Percentiles rank a stretch among this genome's conserved stretches.
phyloP scores from a whole-genome alignment of 2,888 invertebrate species.

The Anoplius nigerrimus region DNA sequence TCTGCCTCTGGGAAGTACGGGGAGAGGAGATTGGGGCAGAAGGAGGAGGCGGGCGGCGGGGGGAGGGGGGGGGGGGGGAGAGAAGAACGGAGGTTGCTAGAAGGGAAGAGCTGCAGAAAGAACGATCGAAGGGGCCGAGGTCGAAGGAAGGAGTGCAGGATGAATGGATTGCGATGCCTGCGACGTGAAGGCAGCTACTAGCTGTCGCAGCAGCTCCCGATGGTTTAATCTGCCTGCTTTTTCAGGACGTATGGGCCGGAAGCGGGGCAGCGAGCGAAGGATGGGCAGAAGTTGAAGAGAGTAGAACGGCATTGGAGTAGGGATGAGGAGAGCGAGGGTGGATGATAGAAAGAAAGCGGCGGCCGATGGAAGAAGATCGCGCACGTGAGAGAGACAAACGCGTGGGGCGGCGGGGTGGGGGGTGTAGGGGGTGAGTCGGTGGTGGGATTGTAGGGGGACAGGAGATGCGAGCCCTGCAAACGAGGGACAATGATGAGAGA shows the following conservation, averaged over 20 bases:
- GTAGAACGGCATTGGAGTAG: slow-evolving; percentile 8
- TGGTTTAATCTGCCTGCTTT: slow-evolving; percentile 67
- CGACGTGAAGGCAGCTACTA: slow-evolving; percentile 53
- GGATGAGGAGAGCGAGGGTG: slow-evolving; percentile 9
- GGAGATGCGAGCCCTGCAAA: slow-evolving; percentile 34
- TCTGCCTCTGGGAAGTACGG: not conserved
- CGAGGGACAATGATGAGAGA: slow-evolving; percentile 38
- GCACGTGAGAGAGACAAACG: slow-evolving; percentile 14
- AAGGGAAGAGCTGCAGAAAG: not conserved
- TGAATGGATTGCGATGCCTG: slow-evolving; percentile 14
- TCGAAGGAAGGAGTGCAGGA: slow-evolving; percentile 1
- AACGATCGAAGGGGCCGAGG: slow-evolving; percentile 9
- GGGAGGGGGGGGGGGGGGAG: not conserved
- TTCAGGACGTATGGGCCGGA: slow-evolving; percentile 41
- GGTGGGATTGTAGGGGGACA: slow-evolving; percentile 12
- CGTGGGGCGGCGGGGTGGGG: slow-evolving; percentile 30
- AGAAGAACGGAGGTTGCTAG: not conserved
- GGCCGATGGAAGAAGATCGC: slow-evolving; percentile 33
- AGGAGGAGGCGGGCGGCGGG: not conserved
- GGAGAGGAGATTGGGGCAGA: slow-evolving; percentile 6
- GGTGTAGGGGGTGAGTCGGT: slow-evolving; percentile 29
- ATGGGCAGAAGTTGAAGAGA: slow-evolving; percentile 33
- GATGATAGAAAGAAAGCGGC: slow-evolving; percentile 30
- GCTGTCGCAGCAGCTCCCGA: slow-evolving; percentile 59
- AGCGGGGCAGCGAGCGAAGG: slow-evolving; percentile 36